phyloP scores from a whole-genome alignment of 2,888 invertebrate species.

The Pantelozetes paolii region DNA sequence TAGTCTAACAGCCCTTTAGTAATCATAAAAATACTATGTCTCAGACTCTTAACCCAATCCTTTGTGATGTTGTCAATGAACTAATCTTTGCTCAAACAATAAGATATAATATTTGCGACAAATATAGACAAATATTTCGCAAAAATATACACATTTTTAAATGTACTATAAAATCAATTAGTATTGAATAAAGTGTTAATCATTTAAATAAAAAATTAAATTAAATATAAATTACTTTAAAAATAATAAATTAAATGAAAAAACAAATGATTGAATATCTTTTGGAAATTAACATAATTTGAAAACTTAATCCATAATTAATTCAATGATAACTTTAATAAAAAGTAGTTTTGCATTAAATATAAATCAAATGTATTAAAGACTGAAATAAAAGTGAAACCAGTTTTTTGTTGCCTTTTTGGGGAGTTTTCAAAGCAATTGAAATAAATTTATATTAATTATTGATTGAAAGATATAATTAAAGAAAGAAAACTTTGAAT shows the following conservation, averaged over 20 bases:
- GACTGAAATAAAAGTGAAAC: neutral
- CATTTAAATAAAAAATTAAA: too few relatives aligned
- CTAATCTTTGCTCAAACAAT: slow-evolving; percentile 1
- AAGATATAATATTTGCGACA: neutral
- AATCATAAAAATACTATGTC: neutral
- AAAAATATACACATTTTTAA: too few relatives aligned
- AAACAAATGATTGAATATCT: too few relatives aligned
- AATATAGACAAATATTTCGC: too few relatives aligned
- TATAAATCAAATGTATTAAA: neutral
- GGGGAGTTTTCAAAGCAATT: neutral
- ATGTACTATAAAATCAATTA: too few relatives aligned
- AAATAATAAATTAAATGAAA: too few relatives aligned
- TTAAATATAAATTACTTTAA: too few relatives aligned
- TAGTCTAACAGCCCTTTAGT: neutral
- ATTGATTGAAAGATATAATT: neutral
- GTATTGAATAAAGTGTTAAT: too few relatives aligned
- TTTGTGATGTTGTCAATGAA: neutral
- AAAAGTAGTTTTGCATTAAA: neutral
- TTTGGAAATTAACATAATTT: too few relatives aligned
- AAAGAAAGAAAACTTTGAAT: neutral
- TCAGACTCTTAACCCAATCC: neutral
- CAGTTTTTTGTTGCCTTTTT: neutral
- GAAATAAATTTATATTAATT: neutral
- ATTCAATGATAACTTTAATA: neutral
- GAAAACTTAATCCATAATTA: too few relatives aligned